Evolutionary conservation across 1,140 invertebrate species (phyloP).

Genomic region (Drosophila kikkawai): DNA sequence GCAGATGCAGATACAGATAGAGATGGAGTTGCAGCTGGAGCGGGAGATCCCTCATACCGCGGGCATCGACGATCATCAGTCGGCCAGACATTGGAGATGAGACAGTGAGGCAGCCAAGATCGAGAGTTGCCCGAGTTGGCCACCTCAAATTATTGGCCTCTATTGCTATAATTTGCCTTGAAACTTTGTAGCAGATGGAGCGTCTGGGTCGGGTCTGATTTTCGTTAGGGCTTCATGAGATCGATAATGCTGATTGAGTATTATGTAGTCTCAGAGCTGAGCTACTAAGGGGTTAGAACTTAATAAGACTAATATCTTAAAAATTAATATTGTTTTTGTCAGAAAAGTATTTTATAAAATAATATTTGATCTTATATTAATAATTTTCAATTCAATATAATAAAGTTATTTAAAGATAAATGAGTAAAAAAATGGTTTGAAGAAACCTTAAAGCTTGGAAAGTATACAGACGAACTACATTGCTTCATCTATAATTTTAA

Average conservation of each 20-base stretch:
- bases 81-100: constrained; percentile 44
- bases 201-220: constrained; percentile 1
- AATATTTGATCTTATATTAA: not conserved
- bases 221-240: constrained; percentile 14
- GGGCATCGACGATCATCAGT: constrained; percentile 34
- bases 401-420: not conserved
- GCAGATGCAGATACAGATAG: constrained; percentile 20
- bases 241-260: constrained; percentile 20
- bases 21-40: constrained; percentile 13
- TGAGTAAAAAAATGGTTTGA: too few relatives aligned
- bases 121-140: constrained; percentile 26
- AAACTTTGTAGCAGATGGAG: constrained; percentile 24
- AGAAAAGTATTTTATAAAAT: not conserved
- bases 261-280: constrained; percentile 3
- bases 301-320: not conserved
- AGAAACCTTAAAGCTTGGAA: not conserved
- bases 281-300: not conserved
- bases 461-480: too few relatives aligned
- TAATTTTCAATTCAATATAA: not conserved
- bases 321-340: not conserved
- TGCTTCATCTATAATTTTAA: too few relatives aligned
- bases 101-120: constrained; percentile 29
- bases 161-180: constrained; percentile 31
- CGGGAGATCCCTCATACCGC: constrained; percentile 25
- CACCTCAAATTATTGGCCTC: constrained; percentile 24